Evolutionary conservation across 1,140 invertebrate genomes (phyloP).

Genomic region (Drosophila equinoxialis): DNA sequence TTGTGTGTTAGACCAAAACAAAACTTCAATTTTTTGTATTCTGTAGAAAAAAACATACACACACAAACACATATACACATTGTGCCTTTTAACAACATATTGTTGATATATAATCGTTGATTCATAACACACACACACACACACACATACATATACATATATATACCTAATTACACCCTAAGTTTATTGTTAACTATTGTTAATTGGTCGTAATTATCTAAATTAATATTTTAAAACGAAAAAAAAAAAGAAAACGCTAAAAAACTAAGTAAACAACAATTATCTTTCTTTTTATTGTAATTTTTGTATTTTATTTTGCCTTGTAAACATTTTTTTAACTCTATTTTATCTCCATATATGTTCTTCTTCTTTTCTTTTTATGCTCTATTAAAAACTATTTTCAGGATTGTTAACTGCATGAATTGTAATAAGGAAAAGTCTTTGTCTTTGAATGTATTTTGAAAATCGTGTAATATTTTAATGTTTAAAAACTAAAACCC

Average conservation of each 20-base stretch:
- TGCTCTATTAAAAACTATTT: slow-evolving; percentile 57
- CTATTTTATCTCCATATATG: slow-evolving; percentile 30
- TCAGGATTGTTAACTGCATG: slow-evolving; percentile 83
- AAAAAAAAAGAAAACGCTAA: not conserved
- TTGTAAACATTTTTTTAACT: slow-evolving; percentile 29
- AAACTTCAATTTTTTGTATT: slow-evolving; percentile 35
- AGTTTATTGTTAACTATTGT: slow-evolving; percentile 2
- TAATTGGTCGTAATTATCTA: slow-evolving; percentile 11
- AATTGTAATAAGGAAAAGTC: slow-evolving; percentile 83
- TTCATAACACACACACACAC: slow-evolving; percentile 3
- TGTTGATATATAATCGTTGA: slow-evolving; percentile 39
- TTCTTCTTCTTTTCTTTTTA: slow-evolving; percentile 40
- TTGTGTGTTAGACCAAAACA: not conserved
- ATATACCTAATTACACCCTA: slow-evolving; percentile 18
- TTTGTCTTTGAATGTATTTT: slow-evolving; percentile 79
- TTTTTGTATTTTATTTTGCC: slow-evolving; percentile 21
- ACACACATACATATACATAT: slow-evolving; percentile 13
- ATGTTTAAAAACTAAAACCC: slow-evolving; percentile 49
- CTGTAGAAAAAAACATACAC: slow-evolving; percentile 40
- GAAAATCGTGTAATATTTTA: slow-evolving; percentile 42
- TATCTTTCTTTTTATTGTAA: too few species aligned
- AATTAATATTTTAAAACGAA: slow-evolving; percentile 9
- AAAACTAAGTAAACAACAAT: not conserved
- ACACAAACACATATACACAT: slow-evolving; percentile 35
- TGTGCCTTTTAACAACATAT: slow-evolving; percentile 71